Evolutionary conservation across 2,797 vertebrate species (phyloP).

Genomic region (Intellagama lesueurii): DNA sequence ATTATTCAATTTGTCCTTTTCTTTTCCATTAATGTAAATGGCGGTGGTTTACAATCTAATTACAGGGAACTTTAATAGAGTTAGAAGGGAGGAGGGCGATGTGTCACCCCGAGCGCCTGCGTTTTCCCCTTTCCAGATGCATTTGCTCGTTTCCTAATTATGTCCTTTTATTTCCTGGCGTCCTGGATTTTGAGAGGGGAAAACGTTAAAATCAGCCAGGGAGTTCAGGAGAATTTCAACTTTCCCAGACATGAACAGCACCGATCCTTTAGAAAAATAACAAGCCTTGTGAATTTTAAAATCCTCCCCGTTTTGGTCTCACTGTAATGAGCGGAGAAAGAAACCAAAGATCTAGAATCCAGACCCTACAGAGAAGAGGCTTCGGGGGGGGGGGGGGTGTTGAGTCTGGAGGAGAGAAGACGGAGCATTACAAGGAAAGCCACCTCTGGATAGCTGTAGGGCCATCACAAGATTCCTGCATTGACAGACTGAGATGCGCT

Average conservation of each 20-base stretch:
- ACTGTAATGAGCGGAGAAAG: no score
- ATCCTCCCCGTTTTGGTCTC: no score
- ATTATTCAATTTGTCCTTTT: slow-evolving; percentile 14
- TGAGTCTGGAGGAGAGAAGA: no score
- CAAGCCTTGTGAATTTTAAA: no score
- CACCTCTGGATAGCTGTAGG: no score
- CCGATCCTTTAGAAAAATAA: no score
- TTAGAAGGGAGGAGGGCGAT: slow-evolving; percentile 37
- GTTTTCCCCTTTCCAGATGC: slow-evolving; percentile 41
- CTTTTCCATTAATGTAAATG: slow-evolving; percentile 23
- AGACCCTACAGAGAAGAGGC: no score
- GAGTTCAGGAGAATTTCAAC: background rate
- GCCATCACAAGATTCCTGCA: no score
- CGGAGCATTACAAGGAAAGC: no score
- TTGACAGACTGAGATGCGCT: no score
- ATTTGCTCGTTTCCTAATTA: slow-evolving; percentile 50
- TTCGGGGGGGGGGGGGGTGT: no score
- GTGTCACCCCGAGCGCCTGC: slow-evolving; percentile 41
- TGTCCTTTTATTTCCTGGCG: slow-evolving; percentile 43
- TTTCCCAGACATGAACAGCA: background rate
- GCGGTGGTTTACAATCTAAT: slow-evolving; percentile 51
- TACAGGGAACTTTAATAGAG: slow-evolving; percentile 40
- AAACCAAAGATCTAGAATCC: no score
- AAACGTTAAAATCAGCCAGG: slow-evolving; percentile 16
- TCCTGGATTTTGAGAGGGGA: background rate